These are phyloP conservation scores for Norana najaformis DNA, from an alignment of 2,888 invertebrate species.

Conservation along the genomic window DNA sequence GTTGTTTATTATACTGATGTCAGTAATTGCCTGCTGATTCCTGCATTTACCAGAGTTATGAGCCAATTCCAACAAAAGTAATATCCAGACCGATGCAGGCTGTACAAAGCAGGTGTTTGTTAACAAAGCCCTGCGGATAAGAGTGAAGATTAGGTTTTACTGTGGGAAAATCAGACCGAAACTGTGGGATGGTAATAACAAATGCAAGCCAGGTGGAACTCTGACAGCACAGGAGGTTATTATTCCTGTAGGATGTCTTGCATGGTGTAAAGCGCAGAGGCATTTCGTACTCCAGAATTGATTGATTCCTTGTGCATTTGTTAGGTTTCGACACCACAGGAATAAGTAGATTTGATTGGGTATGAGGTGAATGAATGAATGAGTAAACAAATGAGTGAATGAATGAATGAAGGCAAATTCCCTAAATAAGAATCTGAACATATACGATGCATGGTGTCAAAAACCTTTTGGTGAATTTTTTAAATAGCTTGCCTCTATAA, in stretches of 20 bases:
- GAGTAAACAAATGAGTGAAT: background rate
- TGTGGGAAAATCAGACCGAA: background rate
- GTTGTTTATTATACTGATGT: too few species aligned
- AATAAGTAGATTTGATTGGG: background rate
- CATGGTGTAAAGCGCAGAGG: too few species aligned
- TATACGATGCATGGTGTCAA: too few species aligned
- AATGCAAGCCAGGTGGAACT: background rate
- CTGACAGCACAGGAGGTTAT: background rate
- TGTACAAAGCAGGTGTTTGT: background rate
- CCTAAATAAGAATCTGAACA: background rate
- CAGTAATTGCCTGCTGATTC: too few species aligned
- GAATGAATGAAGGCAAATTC: background rate
- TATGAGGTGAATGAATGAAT: background rate
- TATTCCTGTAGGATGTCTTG: background rate
- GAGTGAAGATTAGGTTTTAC: background rate
- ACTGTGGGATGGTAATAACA: background rate
- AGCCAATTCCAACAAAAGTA: too few species aligned
- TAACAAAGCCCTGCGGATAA: background rate
- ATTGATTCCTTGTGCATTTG: background rate
- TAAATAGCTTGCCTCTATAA: background rate
- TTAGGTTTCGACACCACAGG: background rate
- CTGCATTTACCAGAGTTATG: too few species aligned
- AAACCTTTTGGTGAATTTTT: background rate
- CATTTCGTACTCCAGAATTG: background rate
- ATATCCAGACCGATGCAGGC: background rate